Base-by-base conservation (phyloP, 2,113 vertebrate genomes). In the Grammatotria lemairii region DNA sequence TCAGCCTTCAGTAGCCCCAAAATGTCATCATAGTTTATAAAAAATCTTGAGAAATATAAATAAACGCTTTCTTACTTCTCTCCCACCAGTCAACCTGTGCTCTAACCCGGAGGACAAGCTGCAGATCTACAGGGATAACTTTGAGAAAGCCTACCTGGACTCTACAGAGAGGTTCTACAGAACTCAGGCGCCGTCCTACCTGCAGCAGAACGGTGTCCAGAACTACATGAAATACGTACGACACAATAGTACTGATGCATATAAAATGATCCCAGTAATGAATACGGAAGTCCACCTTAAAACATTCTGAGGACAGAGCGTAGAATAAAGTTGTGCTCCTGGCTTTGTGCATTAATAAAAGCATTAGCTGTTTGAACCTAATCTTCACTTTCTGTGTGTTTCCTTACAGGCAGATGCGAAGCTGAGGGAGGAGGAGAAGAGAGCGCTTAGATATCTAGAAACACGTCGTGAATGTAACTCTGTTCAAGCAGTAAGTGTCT, bases 141-240 rank as follows among this genome's bases (percentile, higher is more conserved):
- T 99, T 97, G 98, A 99, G 96, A 99, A 99, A 91, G 98, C 98
- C 1, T 99, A 99, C 95, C 96, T 99, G 95, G 98, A 99, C 96
- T 99, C 98, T 90, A 99, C 98, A 79, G 98, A 99, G 96, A 97
- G 98, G 95, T 99, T 99, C 96, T 99, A 99, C 96, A 97, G 98
- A 95, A 99, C 98, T 38, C 98, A 99, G 84, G 98, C 98, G 28
- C 98, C 98, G 58, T 98, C 98, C 5, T 99, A 99, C 95, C 97
- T 99, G 86, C 98, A 99, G 63, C 98, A 99, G 94, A 99, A 99
- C 0, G 98, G 98, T 94, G 98, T 99, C 88, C 98, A 99, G 96
- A 99, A 99, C 97, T 99, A 99, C 94, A 99, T 99, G 98, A 99
- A 99, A 99, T 99, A 99, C 96, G 98, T 99, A 91, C 2, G 91